phyloP scores from a whole-genome alignment of 2,113 vertebrate genomes.

The Polypterus bichir region DNA sequence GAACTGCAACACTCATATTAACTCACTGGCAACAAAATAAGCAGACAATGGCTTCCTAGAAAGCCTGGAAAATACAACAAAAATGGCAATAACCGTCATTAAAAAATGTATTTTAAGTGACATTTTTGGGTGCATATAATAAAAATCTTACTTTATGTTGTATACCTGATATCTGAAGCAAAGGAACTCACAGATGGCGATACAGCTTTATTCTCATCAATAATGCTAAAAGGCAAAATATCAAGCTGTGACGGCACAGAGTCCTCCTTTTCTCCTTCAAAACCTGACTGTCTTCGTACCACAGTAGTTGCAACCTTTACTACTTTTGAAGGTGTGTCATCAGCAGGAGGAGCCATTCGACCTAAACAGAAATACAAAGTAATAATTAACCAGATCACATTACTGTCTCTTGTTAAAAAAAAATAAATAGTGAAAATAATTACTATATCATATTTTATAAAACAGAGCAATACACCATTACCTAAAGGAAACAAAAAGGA shows the following conservation, averaged over 20 bases:
- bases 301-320: constrained; percentile 82
- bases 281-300: constrained; percentile 69
- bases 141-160: no score
- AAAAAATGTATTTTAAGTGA: no score
- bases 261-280: constrained; percentile 62
- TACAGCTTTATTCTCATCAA: constrained; percentile 73
- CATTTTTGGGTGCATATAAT: no score
- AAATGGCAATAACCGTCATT: background rate
- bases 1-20: no score
- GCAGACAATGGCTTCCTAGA: constrained; percentile 7
- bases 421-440: no score
- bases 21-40: no score
- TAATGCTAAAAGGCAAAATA: constrained; percentile 65
- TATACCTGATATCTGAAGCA: no score
- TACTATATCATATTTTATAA: no score
- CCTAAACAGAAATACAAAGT: constrained; percentile 41
- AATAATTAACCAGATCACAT: no score
- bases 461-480: no score
- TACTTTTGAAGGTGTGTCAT: constrained; percentile 72
- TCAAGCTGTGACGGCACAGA: constrained; percentile 49
- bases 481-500: no score
- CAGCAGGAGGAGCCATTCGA: constrained; percentile 79
- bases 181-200: constrained; percentile 25
- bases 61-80: constrained; percentile 25
- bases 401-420: no score